Conservation (phyloP, 2,113 vertebrate species). For the Ifrita kowaldi region DNA sequence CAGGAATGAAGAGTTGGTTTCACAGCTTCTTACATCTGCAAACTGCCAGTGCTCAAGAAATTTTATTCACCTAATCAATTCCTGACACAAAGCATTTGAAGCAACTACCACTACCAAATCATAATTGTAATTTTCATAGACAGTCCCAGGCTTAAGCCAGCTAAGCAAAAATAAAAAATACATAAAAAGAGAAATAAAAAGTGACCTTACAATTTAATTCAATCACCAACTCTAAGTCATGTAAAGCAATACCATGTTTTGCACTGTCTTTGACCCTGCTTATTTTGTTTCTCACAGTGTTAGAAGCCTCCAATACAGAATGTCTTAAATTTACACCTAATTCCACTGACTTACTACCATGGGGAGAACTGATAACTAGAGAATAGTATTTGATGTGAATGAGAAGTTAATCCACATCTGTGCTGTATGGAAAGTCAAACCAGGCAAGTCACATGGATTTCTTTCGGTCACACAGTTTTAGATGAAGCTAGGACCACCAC, state of each 20-base stretch:
- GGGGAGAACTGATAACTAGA: not conserved
- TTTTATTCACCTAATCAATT: not conserved
- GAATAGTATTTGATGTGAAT: not conserved
- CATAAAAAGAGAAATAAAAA: not conserved
- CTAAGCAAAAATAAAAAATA: not conserved
- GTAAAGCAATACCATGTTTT: not conserved
- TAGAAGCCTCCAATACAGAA: not conserved
- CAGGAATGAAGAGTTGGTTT: not conserved
- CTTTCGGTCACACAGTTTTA: not conserved
- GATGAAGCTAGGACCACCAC: not conserved
- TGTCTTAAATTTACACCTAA: not conserved
- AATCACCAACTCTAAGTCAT: not conserved
- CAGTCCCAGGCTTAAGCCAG: not conserved
- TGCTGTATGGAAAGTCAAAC: not conserved
- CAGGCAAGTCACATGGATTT: not conserved
- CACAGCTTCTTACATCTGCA: not conserved
- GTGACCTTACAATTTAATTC: not conserved
- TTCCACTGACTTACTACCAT: not conserved
- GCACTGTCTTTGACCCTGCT: not conserved
- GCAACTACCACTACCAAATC: not conserved
- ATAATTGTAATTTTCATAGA: not conserved
- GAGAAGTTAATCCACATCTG: not conserved
- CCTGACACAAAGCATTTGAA: not conserved
- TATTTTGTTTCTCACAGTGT: not conserved
- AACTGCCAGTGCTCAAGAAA: not conserved